These are phyloP conservation scores for Cremastobaeus sp. DNA, from an alignment of 2,888 invertebrate species.

Conservation along the genomic window DNA sequence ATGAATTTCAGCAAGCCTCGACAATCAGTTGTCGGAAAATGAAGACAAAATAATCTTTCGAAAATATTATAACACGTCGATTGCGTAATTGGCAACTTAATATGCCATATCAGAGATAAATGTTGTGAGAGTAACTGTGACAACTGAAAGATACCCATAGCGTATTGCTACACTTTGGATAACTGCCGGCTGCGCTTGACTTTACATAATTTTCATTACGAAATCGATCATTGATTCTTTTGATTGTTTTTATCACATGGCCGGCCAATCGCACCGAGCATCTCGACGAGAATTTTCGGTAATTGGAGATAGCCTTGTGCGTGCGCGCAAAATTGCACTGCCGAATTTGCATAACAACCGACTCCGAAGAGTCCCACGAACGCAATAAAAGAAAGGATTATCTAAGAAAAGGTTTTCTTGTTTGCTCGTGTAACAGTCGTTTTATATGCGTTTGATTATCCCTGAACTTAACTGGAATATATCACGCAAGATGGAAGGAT, in stretches of 20 bases:
- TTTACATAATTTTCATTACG: too few species aligned
- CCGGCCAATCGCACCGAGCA: background rate
- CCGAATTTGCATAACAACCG: constrained; percentile 47
- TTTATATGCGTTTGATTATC: constrained; percentile 47
- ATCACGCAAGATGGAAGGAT: constrained; percentile 16
- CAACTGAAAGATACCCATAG: constrained; percentile 27
- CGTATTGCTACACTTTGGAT: background rate
- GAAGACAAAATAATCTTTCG: constrained; percentile 21
- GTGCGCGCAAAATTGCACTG: constrained; percentile 28
- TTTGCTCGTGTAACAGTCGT: constrained; percentile 29
- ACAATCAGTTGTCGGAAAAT: background rate
- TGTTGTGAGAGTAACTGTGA: constrained; percentile 12
- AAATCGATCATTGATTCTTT: constrained; percentile 7
- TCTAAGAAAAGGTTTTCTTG: constrained; percentile 34
- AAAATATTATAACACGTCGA: constrained; percentile 45
- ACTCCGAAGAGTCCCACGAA: constrained; percentile 20
- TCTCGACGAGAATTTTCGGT: constrained; percentile 32
- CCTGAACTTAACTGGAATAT: constrained; percentile 41
- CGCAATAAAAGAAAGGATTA: constrained; percentile 44
- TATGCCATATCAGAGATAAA: constrained; percentile 40
- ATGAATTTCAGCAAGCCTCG: background rate
- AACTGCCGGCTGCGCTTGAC: background rate
- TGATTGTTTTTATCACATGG: constrained; percentile 4
- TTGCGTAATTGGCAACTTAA: constrained; percentile 42
- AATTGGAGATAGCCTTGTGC: constrained; percentile 10